Conservation (phyloP, 2,113 vertebrate genomes). For the Marcusenius ussheri region DNA sequence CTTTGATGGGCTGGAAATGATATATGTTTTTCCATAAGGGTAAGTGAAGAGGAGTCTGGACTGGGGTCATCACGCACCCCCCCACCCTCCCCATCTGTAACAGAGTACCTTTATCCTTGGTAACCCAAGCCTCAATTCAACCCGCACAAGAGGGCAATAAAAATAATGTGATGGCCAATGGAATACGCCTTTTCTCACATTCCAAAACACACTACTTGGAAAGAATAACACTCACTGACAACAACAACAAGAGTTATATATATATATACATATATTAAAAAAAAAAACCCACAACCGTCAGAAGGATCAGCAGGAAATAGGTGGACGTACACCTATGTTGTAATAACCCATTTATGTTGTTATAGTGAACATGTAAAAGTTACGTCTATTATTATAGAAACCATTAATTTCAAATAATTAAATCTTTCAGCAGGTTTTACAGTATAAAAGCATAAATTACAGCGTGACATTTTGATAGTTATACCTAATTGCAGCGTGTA, state of each 20-base stretch:
- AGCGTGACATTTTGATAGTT: neutral
- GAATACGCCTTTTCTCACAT: neutral
- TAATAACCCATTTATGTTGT: neutral
- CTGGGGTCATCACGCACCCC: neutral
- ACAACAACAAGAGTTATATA: neutral
- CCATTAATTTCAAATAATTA: neutral
- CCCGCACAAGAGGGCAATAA: neutral
- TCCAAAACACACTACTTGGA: neutral
- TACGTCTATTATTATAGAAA: neutral
- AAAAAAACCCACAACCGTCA: neutral
- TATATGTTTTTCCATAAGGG: constrained; percentile 16
- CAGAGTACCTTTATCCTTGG: neutral
- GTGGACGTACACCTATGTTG: neutral
- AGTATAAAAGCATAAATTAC: neutral
- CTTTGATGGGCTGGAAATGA: constrained; percentile 7
- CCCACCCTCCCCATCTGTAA: neutral
- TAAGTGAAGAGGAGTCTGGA: neutral
- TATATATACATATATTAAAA: neutral
- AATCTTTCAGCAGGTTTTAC: neutral
- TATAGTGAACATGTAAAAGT: neutral
- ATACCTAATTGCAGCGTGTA: neutral
- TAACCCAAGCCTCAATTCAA: neutral
- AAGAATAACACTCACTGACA: neutral
- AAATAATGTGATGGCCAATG: neutral
- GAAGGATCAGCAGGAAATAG: neutral